Evolutionary conservation across 2,888 invertebrate species (phyloP).

Genomic region (Campoplex nolae): DNA sequence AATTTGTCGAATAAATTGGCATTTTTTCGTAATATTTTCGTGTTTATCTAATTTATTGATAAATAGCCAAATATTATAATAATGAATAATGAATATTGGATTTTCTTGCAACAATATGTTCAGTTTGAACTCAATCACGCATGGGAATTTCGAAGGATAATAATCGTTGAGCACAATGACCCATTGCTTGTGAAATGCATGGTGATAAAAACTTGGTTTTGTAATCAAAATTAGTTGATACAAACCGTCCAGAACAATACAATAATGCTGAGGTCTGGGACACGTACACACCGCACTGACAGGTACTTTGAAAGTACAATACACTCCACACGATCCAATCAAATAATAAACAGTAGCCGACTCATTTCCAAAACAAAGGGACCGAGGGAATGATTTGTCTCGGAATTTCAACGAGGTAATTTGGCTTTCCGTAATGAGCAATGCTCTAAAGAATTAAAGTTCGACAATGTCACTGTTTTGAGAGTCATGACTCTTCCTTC

Average conservation of each 20-base stretch:
- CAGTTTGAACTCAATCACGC: neutral
- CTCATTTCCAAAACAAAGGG: slow-evolving; percentile 60
- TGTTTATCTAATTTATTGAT: neutral
- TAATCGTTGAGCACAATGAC: neutral
- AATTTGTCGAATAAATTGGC: neutral
- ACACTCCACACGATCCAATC: slow-evolving; percentile 57
- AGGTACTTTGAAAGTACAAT: slow-evolving; percentile 35
- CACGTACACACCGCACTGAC: slow-evolving; percentile 28
- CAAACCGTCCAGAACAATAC: slow-evolving; percentile 33
- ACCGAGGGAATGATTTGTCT: slow-evolving; percentile 8
- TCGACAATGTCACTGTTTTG: slow-evolving; percentile 43
- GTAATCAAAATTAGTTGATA: slow-evolving; percentile 4
- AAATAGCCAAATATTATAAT: neutral
- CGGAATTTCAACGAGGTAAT: slow-evolving; percentile 61
- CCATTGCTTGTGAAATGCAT: neutral
- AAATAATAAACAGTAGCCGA: slow-evolving; percentile 65
- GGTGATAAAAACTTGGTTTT: slow-evolving; percentile 4
- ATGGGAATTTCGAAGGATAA: neutral
- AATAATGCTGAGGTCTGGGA: slow-evolving; percentile 26
- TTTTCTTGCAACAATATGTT: neutral
- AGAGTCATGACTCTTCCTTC: slow-evolving; percentile 58
- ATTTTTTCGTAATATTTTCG: neutral
- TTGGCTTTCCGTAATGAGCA: slow-evolving; percentile 38
- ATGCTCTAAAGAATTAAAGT: slow-evolving; percentile 46
- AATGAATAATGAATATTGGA: neutral